Base-by-base conservation (phyloP, 2,888 invertebrate species). In the Pandemis corylana region DNA sequence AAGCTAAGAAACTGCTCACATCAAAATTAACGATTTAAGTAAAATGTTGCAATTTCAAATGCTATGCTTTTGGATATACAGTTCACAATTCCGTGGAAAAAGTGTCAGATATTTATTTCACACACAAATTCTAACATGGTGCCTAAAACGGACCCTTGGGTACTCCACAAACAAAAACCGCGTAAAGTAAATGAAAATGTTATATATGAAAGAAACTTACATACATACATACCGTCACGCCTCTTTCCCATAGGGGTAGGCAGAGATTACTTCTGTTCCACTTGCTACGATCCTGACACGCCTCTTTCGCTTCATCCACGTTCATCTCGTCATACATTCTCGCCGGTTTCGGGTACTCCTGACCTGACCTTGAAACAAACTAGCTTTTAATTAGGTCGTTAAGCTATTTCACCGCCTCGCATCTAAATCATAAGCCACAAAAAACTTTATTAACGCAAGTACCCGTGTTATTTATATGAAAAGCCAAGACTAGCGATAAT, bases 1-100 rank as follows among this genome's bases (percentile, higher is more conserved):
- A 81, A 81, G 77, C 79, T 80, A 83, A 82, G 79, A 81, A 76
- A 81, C 81, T 80, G 81, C 80, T 81, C 83, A 80, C 79, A 84
- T 85, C 85, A 84, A 81, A 82, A 82, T 80, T 82, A 83, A 84
- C 79, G 79, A 79, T 75, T 63, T 62, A 51, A 77, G 63, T 75
- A 71, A 75, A 69, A 61, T 77, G 71, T 72, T 77, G 72, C 71
- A 73, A 77, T 78, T 78, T 78, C 36, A 51, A 71, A 41, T 20
- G 46, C 41, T 66, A 61, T 65, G 20, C 51, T 20, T 7, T 20
- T 44, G 44, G 46, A 0, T 12, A 62, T 69, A 74, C 46, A 70
- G 74, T 44, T 28, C 28, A 70, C 10, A 70, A 70, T 74, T 44
- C 65, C 15, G n/a, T 53, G 65, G 51, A n/a, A 12, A 44, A 9